A percentile compares a stretch with the other conserved stretches of the same genome.
phyloP scores from a whole-genome alignment of 2,113 vertebrate genomes.

The Phrynosoma blainvillii region DNA sequence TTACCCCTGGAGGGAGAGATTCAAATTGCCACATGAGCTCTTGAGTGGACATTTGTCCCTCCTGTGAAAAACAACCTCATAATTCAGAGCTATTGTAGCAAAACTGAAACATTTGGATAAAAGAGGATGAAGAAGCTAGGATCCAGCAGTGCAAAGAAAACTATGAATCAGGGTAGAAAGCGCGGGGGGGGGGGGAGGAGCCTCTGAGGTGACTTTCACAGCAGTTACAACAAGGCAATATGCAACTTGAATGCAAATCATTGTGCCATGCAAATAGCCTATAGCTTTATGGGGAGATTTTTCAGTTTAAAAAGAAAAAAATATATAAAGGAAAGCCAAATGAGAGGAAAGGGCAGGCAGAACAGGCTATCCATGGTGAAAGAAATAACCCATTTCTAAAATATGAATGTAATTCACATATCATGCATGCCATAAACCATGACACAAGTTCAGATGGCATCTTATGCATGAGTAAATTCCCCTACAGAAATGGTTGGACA shows the following conservation, averaged over 20 bases:
- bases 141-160: conserved; percentile 41
- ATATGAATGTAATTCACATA: not conserved
- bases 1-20: conserved; percentile 62
- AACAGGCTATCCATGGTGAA: not conserved
- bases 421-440: not conserved
- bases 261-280: conserved; percentile 28
- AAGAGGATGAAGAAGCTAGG: conserved; percentile 11
- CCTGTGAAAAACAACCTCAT: conserved; percentile 56
- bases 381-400: not conserved
- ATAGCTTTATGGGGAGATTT: not conserved
- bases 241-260: conserved; percentile 58
- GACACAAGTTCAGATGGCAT: no score
- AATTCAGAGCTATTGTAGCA: conserved; percentile 44
- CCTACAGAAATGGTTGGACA: no score
- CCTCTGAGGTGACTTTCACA: conserved; percentile 60
- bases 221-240: conserved; percentile 42
- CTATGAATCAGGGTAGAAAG: conserved; percentile 64
- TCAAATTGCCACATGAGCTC: conserved; percentile 60
- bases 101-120: conserved; percentile 54
- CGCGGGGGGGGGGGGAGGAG: conserved; percentile 42
- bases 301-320: not conserved
- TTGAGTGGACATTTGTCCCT: conserved; percentile 60
- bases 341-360: not conserved
- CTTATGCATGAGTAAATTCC: no score
- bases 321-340: not conserved